Conservation (phyloP, 1,140 invertebrate genomes). For the Pseudomyrmex cubaensis region DNA sequence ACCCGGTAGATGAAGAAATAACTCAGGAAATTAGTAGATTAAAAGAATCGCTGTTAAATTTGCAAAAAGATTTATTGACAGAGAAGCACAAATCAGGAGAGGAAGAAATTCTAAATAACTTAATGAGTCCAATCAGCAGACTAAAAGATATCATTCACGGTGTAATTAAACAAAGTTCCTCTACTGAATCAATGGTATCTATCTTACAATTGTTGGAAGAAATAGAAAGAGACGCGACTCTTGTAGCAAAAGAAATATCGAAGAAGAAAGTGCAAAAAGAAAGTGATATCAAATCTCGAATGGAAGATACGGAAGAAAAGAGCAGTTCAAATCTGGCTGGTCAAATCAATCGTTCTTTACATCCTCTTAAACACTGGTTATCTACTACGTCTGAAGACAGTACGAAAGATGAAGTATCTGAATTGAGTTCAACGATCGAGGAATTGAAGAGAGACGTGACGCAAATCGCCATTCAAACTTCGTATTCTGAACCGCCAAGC, state of each 20-base stretch:
- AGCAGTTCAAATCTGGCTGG: constrained; percentile 21
- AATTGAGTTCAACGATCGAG: constrained; percentile 57
- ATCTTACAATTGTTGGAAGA: constrained; percentile 77
- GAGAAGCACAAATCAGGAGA: constrained; percentile 72
- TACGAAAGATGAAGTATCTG: constrained; percentile 55
- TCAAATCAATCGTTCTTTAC: constrained; percentile 60
- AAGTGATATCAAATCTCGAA: constrained; percentile 21
- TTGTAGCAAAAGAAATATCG: constrained; percentile 70
- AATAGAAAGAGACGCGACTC: constrained; percentile 73
- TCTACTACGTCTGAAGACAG: constrained; percentile 63
- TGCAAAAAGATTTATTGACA: constrained; percentile 77
- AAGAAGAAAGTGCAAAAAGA: constrained; percentile 63
- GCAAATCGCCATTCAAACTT: constrained; percentile 72
- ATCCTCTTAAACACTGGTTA: constrained; percentile 73
- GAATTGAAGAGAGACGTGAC: constrained; percentile 69
- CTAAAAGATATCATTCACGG: constrained; percentile 69
- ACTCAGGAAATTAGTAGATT: constrained; percentile 73
- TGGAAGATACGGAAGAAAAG: neutral
- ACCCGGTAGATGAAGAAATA: constrained; percentile 68
- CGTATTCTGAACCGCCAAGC: constrained; percentile 73
- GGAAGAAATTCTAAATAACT: constrained; percentile 70
- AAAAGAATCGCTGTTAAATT: constrained; percentile 74
- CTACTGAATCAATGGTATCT: constrained; percentile 53
- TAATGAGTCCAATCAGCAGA: constrained; percentile 70
- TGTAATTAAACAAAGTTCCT: constrained; percentile 60